A percentile compares a stretch with the other conserved stretches of the same genome.
phyloP scores from a whole-genome alignment of 2,797 vertebrate genomes.

The Liparis tanakae region DNA sequence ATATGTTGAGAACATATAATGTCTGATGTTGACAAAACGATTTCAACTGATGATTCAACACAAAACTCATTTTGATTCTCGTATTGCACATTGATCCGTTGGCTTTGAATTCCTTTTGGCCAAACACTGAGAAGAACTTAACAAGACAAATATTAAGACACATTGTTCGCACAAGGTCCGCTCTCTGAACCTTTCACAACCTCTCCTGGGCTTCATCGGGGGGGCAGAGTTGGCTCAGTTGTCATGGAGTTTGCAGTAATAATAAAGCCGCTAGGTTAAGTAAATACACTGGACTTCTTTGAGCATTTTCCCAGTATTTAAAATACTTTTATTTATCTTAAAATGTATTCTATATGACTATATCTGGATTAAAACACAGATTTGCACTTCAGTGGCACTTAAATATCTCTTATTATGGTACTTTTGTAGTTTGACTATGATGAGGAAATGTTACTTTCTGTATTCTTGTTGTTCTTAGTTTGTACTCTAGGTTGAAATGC shows the following conservation, averaged over 20 bases:
- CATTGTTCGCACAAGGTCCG: background rate
- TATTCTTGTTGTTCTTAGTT: too few relatives aligned
- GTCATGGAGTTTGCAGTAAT: background rate
- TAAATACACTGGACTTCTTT: background rate
- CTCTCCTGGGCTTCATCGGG: background rate
- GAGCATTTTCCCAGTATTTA: background rate
- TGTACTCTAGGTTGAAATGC: too few relatives aligned
- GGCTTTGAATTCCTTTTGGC: background rate
- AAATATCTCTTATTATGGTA: too few relatives aligned
- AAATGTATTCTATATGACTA: too few relatives aligned
- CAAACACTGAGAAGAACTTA: background rate
- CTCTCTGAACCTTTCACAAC: background rate
- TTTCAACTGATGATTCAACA: too few relatives aligned
- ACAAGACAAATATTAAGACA: background rate
- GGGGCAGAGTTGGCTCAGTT: background rate
- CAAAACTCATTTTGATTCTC: background rate
- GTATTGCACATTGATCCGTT: background rate
- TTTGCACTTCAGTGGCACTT: too few relatives aligned
- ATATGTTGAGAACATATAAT: background rate
- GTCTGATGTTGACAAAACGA: background rate
- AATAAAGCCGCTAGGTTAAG: background rate
- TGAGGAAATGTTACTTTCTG: too few relatives aligned
- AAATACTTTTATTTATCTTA: background rate
- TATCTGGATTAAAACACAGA: too few relatives aligned
- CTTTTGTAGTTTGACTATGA: too few relatives aligned